Evolutionary conservation across 92 coral and sea anemone species (phyloP).

Genomic region (Ricordea florida): DNA sequence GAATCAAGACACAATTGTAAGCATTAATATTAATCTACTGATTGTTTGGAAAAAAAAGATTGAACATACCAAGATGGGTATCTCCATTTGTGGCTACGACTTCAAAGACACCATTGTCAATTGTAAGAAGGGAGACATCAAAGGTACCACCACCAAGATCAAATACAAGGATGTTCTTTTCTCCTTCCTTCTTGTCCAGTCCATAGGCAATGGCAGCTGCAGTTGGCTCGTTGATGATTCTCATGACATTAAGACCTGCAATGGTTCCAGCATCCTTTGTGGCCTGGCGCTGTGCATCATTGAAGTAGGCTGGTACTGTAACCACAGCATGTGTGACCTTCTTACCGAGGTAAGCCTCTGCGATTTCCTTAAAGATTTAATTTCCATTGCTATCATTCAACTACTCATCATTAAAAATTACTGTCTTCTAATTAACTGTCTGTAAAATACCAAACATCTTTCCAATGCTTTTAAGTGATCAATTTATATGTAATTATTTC

Average conservation of each 20-base stretch:
- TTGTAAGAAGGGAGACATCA: constrained; percentile 95
- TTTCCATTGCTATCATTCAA: too few species aligned
- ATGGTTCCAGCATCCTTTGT: constrained; percentile 98
- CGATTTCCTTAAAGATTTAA: constrained; percentile 77
- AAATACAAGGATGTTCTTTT: constrained; percentile 96
- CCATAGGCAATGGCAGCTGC: constrained; percentile 99
- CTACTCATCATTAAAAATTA: too few species aligned
- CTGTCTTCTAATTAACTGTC: too few species aligned
- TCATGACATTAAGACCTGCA: constrained; percentile 92
- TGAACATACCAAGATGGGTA: constrained; percentile 95
- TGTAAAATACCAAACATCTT: too few species aligned
- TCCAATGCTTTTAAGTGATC: too few species aligned
- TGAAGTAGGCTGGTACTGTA: constrained; percentile 98
- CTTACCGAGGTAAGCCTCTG: constrained; percentile 98
- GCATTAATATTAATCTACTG: too few species aligned
- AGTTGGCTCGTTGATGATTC: constrained; percentile 97
- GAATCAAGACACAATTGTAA: too few species aligned
- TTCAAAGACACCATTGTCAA: constrained; percentile 98
- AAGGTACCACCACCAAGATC: constrained; percentile 99
- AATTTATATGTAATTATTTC: too few species aligned
- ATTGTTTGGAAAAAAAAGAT: too few species aligned
- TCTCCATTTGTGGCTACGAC: constrained; percentile 99
- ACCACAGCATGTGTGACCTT: constrained; percentile 99
- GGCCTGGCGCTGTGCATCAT: constrained; percentile 98
- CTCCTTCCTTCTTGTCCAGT: constrained; percentile 97